Base-by-base conservation (phyloP, 2,113 vertebrate species). In the Nymphicus hollandicus region DNA sequence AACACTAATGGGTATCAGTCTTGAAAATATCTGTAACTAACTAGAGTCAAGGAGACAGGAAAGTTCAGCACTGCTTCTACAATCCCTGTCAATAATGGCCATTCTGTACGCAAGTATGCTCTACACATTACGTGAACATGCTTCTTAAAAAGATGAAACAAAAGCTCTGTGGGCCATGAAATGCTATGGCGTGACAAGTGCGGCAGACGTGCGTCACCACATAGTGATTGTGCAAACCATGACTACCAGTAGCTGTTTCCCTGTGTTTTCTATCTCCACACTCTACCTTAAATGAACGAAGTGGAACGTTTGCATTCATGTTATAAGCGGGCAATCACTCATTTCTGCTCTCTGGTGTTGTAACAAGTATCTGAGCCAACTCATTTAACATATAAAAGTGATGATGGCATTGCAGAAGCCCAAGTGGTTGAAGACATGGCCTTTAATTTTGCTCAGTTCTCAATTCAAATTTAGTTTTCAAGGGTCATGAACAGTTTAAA, bases 61-160 rank as follows among this genome's bases (percentile, higher is more conserved):
- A 33, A 84, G 68, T 65, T 56, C 71, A 66, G 58, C 6, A 14
- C 61, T 37, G 39, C 29, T 52, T 41, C 52, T 33, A 0, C 5
- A 3, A 8, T 8, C 27, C n/a, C 31, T 41, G 25, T 18, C 5
- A 0, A 41, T 41, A 0, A 41, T 41, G n/a, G 31, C 56, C 31
- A 9, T 9, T 23, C 61, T 13, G 28, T 3, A n/a, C 35, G n/a
- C 43, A 87, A 11, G 10, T 0, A 1, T 25, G 39, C 24, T 72
- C 31, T 11, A 7, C 0, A 0, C 5, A 25, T 9, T 33, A 17
- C 11, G 7, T 11, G 22, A 31, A 49, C 27, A 9, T 0, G 7
- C 64, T 66, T 46, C 39, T 10, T 28, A 20, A 35, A 61, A 52
- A 47, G 37, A 31, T 4, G 12, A 35, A 14, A 50, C 0, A 2